A percentile compares a stretch with the other conserved stretches of the same genome.
phyloP scores from a whole-genome alignment of 2,113 vertebrate species.

The Aphelocoma coerulescens region DNA sequence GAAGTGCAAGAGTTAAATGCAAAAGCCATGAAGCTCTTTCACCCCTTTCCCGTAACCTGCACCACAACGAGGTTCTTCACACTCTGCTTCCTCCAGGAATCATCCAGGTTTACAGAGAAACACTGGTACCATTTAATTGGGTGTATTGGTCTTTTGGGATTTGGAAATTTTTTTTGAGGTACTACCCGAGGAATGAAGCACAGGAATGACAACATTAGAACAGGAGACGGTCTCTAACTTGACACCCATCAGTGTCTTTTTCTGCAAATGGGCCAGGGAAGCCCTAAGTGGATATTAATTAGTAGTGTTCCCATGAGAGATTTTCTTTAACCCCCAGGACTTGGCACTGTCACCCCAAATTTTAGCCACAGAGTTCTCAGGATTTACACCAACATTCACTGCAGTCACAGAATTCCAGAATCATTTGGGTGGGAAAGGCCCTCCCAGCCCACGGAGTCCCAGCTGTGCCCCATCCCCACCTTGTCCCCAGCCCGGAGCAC shows the following conservation, averaged over 20 bases:
- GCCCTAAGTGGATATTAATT: not conserved
- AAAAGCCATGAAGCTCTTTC: not conserved
- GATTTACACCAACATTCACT: not conserved
- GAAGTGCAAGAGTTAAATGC: not conserved
- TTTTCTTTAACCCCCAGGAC: not conserved
- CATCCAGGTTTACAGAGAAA: not conserved
- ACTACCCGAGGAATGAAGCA: not conserved
- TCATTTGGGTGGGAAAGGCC: not conserved
- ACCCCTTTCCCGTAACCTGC: not conserved
- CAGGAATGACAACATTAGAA: not conserved
- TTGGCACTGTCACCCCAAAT: not conserved
- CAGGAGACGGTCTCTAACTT: not conserved
- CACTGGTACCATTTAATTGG: not conserved
- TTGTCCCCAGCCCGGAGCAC: not conserved
- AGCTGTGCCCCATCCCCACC: fast-evolving
- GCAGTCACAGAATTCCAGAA: not conserved
- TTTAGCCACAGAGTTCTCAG: not conserved
- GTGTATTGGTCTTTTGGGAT: not conserved
- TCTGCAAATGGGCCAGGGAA: not conserved
- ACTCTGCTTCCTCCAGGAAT: not conserved
- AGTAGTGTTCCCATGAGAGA: not conserved
- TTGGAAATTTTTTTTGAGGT: not conserved
- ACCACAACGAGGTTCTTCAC: not conserved
- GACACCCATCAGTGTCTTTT: fast-evolving
- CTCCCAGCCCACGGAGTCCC: fast-evolving